Evolutionary conservation across 2,797 vertebrate genomes (phyloP).

Genomic region (Calcarius lapponicus): DNA sequence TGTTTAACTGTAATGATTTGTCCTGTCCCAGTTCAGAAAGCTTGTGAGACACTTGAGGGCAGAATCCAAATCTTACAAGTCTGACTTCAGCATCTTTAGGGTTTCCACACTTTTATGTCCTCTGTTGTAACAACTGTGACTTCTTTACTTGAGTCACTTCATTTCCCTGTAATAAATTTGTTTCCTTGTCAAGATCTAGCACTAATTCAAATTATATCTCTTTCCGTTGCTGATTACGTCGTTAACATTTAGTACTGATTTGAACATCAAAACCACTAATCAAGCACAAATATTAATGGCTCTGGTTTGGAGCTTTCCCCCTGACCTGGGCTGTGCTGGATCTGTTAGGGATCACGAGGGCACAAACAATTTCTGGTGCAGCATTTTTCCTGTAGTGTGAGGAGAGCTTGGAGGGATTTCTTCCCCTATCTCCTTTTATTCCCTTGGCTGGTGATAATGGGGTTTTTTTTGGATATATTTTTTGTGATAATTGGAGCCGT

Average conservation of each 20-base stretch:
- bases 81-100: neutral
- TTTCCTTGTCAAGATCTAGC: slow-evolving; percentile 26
- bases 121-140: neutral
- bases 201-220: slow-evolving; percentile 53
- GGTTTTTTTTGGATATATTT: neutral
- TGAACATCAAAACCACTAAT: slow-evolving; percentile 53
- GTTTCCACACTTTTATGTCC: neutral
- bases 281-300: slow-evolving; percentile 43
- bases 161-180: neutral
- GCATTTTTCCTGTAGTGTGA: neutral
- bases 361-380: neutral
- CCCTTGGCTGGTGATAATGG: neutral
- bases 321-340: neutral
- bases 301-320: neutral
- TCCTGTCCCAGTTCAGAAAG: neutral
- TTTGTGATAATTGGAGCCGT: neutral
- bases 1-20: neutral
- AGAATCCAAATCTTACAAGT: neutral
- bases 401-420: neutral
- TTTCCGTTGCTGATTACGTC: slow-evolving; percentile 61
- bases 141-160: slow-evolving; percentile 16
- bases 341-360: accelerated
- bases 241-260: slow-evolving; percentile 66
- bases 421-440: neutral
- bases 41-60: neutral